A percentile compares a stretch with the other conserved stretches of the same genome.
phyloP scores from a whole-genome alignment of 2,113 vertebrate species.

The Nesoenas mayeri region DNA sequence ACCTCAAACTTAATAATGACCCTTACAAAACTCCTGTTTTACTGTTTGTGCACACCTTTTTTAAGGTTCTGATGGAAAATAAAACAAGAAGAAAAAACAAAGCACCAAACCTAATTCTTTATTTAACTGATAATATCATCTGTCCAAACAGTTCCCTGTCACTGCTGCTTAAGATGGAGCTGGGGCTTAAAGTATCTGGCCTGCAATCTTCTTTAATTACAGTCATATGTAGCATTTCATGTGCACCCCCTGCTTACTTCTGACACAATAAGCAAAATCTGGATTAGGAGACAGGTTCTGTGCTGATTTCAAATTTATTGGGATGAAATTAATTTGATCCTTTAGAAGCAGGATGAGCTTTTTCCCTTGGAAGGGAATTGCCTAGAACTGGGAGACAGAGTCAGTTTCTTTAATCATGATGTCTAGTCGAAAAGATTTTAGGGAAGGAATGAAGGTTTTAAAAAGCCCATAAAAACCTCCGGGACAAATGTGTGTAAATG shows the following conservation, averaged over 20 bases:
- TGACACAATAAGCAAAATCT: not conserved
- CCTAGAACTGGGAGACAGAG: not conserved
- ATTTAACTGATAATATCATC: not conserved
- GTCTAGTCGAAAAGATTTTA: not conserved
- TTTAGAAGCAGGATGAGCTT: not conserved
- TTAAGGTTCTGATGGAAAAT: not conserved
- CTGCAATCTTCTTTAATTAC: not conserved
- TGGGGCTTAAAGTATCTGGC: not conserved
- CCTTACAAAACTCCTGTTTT: not conserved
- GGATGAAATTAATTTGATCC: not conserved
- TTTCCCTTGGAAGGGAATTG: not conserved
- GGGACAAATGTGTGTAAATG: not conserved
- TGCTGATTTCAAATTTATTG: not conserved
- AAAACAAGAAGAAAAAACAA: not conserved
- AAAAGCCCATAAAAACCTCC: not conserved
- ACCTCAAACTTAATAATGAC: not conserved
- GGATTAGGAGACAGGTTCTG: not conserved
- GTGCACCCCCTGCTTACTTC: not conserved
- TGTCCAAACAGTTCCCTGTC: not conserved
- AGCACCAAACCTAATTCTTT: not conserved
- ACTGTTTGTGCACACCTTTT: not conserved
- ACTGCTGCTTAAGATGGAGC: not conserved
- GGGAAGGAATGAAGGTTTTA: not conserved
- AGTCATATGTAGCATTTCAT: not conserved
- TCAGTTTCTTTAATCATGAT: not conserved